Evolutionary conservation across 2,797 vertebrate species (phyloP).

Genomic region (Glossophaga mutica): DNA sequence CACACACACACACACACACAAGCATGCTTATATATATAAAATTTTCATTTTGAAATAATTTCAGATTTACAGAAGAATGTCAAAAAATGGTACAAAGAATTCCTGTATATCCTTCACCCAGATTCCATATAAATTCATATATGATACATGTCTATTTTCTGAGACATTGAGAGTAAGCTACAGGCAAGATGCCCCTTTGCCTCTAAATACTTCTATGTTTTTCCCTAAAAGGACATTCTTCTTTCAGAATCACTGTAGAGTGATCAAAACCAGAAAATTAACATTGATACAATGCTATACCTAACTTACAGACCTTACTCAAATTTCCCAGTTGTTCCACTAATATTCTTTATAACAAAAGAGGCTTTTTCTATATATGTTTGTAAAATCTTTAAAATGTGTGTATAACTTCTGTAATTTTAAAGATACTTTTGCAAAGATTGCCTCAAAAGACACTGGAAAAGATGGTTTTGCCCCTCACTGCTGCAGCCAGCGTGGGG

Average conservation of each 20-base stretch:
- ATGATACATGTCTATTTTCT: not conserved
- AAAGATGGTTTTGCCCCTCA: not conserved
- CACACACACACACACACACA: no score
- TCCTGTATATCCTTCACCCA: not conserved
- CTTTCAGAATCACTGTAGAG: not conserved
- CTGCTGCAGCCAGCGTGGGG: not conserved
- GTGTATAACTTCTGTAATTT: not conserved
- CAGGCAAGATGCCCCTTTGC: not conserved
- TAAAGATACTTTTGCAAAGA: not conserved
- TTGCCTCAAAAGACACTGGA: not conserved
- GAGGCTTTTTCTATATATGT: not conserved
- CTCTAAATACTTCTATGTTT: not conserved
- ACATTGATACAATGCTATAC: not conserved
- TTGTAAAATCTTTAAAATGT: not conserved
- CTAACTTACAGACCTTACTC: not conserved
- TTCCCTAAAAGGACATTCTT: not conserved
- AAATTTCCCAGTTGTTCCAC: not conserved
- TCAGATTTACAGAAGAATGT: not conserved
- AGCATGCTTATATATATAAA: no score
- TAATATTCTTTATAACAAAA: not conserved
- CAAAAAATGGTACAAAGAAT: not conserved
- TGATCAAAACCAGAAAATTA: not conserved
- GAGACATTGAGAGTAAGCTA: not conserved
- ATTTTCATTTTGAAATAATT: conserved; percentile 13
- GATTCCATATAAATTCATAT: not conserved